A percentile compares a stretch with the other conserved stretches of the same genome.
Evolutionary conservation across 2,888 invertebrate species (phyloP).

Genomic region (Capitulum mitella): DNA sequence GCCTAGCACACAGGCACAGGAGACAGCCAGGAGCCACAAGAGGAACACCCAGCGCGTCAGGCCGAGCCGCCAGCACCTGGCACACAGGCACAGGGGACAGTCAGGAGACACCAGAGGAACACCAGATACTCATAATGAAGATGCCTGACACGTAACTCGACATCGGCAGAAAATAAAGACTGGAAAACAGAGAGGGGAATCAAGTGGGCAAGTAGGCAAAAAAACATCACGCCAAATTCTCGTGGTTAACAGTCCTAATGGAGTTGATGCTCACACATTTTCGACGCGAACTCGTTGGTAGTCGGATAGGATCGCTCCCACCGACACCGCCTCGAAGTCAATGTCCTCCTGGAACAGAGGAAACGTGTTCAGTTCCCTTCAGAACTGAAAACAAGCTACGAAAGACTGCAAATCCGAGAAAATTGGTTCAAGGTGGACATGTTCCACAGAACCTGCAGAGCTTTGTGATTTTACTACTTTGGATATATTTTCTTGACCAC

Average conservation of each 20-base stretch:
- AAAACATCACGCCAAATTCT: background rate
- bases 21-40: conserved; percentile 61
- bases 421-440: no score
- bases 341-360: conserved; percentile 55
- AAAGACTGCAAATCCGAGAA: no score
- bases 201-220: background rate
- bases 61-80: conserved; percentile 79
- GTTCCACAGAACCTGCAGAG: no score
- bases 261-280: conserved; percentile 76
- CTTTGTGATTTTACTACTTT: no score
- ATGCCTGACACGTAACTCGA: background rate
- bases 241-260: no score
- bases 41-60: conserved; percentile 84
- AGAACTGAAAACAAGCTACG: no score
- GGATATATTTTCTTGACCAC: no score
- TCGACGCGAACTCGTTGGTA: conserved; percentile 97
- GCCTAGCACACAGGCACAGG: background rate
- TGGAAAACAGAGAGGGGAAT: background rate
- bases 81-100: conserved; percentile 38
- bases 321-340: conserved; percentile 83
- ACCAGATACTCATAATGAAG: background rate
- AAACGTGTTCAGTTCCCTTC: no score
- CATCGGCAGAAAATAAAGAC: background rate
- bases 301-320: conserved; percentile 95
- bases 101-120: background rate